Base-by-base conservation (phyloP, 2,797 vertebrate species). In the Euphonia xanthogaster region DNA sequence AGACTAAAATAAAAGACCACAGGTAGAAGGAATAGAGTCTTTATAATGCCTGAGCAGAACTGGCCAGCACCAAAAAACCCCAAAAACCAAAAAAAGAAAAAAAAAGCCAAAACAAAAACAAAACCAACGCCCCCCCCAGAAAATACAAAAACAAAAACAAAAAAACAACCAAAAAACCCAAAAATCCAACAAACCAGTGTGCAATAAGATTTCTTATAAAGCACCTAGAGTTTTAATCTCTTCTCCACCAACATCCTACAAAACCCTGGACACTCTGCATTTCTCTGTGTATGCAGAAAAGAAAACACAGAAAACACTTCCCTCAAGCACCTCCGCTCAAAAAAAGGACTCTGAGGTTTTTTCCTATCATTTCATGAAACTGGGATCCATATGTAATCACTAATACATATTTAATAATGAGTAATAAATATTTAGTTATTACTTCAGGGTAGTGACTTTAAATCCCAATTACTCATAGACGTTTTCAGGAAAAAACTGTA, bases 61-160 rank as follows among this genome's bases (percentile, higher is more conserved):
- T 5, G 1, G 3, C 1, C 7, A 37, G 37, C 47, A 84, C 2
- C 20, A 35, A 77, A 44, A 58, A 27, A 0, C 3, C 10, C 14
- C 8, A 14, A 11, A 51, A 30, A 12, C 18, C 22, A 17, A 42
- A 21, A 3, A 0, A 8, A 12, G 6, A 11, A 15, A 12, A 2
- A 0, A 13, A 11, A 24, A 39, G 3, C n/a, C n/a, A n/a, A 2
- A 0, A 12, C 22, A 10, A 19, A 24, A 23, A 12, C 2, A 13
- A 14, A 6, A 19, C 40, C 39, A 40, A 40, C n/a, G n/a, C n/a
- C n/a, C n/a, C 37, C 37, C 37, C 9, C 37, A 40, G 7, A 42
- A 30, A 8, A 7, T 9, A 18, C 10, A 3, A 11, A 5, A 27
- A 8, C 1, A 37, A 31, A 33, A 18, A 42, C 14, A n/a, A 13